phyloP scores from a whole-genome alignment of 2,797 vertebrate genomes.

The Tapera naevia region DNA sequence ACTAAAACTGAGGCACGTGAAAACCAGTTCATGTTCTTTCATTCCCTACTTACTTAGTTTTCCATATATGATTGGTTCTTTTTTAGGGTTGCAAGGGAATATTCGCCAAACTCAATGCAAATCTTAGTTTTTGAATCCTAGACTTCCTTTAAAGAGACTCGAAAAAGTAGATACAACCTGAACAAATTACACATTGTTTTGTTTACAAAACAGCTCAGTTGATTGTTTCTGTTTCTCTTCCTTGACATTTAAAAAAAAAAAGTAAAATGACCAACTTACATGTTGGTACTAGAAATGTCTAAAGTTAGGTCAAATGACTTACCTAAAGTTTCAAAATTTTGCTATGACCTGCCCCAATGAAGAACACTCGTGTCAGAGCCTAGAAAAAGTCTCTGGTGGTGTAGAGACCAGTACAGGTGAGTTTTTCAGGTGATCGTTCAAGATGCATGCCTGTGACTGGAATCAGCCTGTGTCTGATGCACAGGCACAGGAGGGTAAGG shows the following conservation, averaged over 20 bases:
- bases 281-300: background rate
- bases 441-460: background rate
- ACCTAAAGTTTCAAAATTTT: background rate
- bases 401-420: fast-evolving
- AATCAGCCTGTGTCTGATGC: background rate
- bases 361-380: background rate
- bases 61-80: background rate
- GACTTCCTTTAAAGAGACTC: background rate
- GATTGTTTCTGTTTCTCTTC: background rate
- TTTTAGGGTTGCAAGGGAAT: background rate
- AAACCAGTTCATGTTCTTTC: background rate
- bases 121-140: background rate
- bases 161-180: background rate
- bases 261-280: background rate
- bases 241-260: background rate
- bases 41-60: background rate
- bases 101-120: background rate
- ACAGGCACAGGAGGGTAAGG: background rate
- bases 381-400: background rate
- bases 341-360: background rate
- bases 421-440: background rate
- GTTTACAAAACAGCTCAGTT: background rate
- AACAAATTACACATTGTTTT: background rate
- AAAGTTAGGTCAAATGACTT: background rate
- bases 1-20: background rate